Evolutionary conservation across 30 jellyfish, hydroid and myxozoan genomes (phyloP).

Genomic region (Hydra vulgaris): DNA sequence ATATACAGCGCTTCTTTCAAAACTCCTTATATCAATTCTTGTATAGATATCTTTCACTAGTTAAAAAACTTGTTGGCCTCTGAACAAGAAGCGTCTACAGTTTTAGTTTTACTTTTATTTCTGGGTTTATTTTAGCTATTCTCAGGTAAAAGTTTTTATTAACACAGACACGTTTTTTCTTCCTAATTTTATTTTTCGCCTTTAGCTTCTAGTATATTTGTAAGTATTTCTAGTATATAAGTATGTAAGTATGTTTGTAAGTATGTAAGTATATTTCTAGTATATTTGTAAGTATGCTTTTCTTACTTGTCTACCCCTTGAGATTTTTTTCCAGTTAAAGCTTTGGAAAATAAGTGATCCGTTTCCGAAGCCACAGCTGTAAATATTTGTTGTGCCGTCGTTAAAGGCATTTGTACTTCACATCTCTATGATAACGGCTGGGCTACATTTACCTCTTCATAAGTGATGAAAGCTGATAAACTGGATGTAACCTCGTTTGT

Average conservation of each 20-base stretch:
- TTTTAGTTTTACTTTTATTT: too few species aligned
- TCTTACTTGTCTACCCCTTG: neutral
- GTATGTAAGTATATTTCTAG: too few species aligned
- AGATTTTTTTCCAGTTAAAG: neutral
- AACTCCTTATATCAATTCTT: neutral
- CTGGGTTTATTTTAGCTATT: neutral
- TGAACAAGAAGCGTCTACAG: neutral
- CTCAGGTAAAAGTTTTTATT: neutral
- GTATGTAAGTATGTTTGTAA: too few species aligned
- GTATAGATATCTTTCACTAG: neutral
- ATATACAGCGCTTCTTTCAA: neutral
- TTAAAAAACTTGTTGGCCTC: neutral
- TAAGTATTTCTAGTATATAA: too few species aligned
- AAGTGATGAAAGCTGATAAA: neutral
- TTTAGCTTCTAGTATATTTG: neutral
- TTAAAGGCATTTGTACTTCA: neutral
- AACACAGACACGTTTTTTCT: neutral
- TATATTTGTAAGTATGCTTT: neutral
- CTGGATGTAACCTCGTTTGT: neutral
- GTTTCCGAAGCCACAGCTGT: neutral
- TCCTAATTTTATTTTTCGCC: neutral
- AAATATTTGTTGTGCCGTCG: neutral
- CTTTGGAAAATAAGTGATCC: neutral
- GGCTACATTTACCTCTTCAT: neutral
- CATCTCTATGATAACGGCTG: neutral